These are phyloP conservation scores for Cottus gobio DNA, from an alignment of 2,113 vertebrate species.

Conservation along the genomic window DNA sequence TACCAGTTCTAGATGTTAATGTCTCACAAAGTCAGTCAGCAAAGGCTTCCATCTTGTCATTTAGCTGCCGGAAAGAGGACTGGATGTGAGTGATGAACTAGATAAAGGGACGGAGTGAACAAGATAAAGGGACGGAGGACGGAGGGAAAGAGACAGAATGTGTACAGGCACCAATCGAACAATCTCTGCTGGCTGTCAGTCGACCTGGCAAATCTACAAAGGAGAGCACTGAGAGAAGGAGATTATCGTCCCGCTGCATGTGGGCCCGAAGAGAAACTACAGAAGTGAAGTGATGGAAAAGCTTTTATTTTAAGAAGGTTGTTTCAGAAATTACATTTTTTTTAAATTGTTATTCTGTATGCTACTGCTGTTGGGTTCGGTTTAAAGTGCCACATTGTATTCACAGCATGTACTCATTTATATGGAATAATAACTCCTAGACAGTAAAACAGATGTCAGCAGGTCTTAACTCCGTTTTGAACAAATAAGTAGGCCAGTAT, in stretches of 20 bases:
- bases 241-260: neutral
- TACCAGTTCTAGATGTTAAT: neutral
- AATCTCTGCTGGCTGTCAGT: neutral
- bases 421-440: neutral
- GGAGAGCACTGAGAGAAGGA: neutral
- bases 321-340: too few species aligned
- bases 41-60: neutral
- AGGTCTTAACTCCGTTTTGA: neutral
- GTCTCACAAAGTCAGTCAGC: neutral
- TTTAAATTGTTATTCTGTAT: neutral
- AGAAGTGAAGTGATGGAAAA: neutral
- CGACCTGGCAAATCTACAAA: neutral
- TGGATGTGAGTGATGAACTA: neutral
- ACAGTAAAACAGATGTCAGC: neutral
- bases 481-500: neutral
- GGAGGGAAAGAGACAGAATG: neutral
- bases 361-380: neutral
- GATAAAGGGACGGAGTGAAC: neutral
- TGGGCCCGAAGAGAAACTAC: neutral
- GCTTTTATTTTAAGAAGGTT: too few species aligned
- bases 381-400: neutral
- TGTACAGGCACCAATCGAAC: neutral
- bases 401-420: neutral
- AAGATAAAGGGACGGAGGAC: neutral
- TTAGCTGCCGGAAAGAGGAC: conserved; percentile 3